phyloP scores from a whole-genome alignment of 2,888 invertebrate species.

The Drosophila stalkeri region DNA sequence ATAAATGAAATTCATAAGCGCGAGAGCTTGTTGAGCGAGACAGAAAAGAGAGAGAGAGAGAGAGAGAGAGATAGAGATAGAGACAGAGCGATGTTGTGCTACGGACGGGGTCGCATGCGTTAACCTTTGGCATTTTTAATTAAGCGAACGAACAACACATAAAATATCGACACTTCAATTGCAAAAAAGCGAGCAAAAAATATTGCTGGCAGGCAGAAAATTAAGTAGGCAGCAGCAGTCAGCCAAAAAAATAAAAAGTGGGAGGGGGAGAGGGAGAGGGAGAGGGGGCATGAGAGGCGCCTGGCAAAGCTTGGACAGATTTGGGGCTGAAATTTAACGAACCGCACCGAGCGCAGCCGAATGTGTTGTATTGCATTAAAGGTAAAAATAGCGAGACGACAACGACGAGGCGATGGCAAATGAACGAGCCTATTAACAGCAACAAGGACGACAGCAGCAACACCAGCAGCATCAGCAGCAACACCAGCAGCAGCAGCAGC shows the following conservation, averaged over 20 bases:
- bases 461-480: conserved; percentile 20
- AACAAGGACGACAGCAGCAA: conserved; percentile 75
- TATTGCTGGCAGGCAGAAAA: conserved; percentile 63
- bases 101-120: conserved; percentile 51
- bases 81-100: not conserved
- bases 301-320: not conserved
- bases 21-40: conserved; percentile 1
- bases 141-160: conserved; percentile 77
- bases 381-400: conserved; percentile 47
- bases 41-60: not conserved
- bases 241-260: conserved; percentile 12
- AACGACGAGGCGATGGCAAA: conserved; percentile 52
- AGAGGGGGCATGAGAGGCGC: not conserved
- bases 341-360: conserved; percentile 78
- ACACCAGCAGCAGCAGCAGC: not conserved
- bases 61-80: not conserved
- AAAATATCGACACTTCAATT: conserved; percentile 81
- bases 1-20: conserved; percentile 77
- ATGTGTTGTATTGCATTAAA: conserved; percentile 79
- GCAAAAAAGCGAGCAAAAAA: conserved; percentile 45
- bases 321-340: conserved; percentile 67
- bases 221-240: conserved; percentile 56
- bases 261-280: too few species aligned
- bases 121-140: conserved; percentile 81
- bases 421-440: conserved; percentile 80